A percentile compares a stretch with the other conserved stretches of the same genome.
phyloP scores from a whole-genome alignment of 2,888 invertebrate species.

The Idaea aversata region DNA sequence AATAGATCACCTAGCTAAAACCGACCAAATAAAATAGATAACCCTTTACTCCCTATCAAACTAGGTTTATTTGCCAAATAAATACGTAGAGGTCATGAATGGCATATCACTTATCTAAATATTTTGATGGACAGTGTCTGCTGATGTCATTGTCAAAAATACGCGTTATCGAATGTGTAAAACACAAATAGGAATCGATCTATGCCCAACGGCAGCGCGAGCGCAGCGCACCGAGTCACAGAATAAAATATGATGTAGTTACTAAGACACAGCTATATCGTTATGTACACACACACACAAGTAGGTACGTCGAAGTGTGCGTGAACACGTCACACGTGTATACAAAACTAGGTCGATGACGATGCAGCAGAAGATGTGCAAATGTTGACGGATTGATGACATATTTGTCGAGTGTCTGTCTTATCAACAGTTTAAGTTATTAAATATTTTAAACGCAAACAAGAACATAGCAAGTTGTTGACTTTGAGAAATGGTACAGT shows the following conservation, averaged over 20 bases:
- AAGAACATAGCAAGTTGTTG: background rate
- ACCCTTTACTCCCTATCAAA: too few species aligned
- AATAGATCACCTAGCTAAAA: too few species aligned
- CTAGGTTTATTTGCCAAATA: background rate
- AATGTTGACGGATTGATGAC: background rate
- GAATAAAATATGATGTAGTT: background rate
- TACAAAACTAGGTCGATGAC: background rate
- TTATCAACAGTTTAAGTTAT: background rate
- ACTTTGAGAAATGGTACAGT: background rate
- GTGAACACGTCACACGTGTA: background rate
- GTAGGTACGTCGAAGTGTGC: background rate
- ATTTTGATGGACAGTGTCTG: background rate
- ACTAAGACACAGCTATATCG: background rate
- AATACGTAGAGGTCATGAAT: background rate
- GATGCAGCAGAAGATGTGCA: background rate
- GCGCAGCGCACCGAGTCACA: background rate
- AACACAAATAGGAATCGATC: background rate
- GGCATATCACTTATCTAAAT: background rate
- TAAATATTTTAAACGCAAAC: background rate
- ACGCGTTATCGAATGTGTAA: background rate
- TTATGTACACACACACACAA: background rate
- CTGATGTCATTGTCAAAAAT: background rate
- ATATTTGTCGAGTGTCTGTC: conserved; percentile 1
- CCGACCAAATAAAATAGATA: too few species aligned
- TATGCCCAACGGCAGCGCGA: background rate